Evolutionary conservation across 2,888 invertebrate genomes (phyloP), one percentile per base, ranked within the genome.

Genomic region (Melinaea marsaeus): DNA sequence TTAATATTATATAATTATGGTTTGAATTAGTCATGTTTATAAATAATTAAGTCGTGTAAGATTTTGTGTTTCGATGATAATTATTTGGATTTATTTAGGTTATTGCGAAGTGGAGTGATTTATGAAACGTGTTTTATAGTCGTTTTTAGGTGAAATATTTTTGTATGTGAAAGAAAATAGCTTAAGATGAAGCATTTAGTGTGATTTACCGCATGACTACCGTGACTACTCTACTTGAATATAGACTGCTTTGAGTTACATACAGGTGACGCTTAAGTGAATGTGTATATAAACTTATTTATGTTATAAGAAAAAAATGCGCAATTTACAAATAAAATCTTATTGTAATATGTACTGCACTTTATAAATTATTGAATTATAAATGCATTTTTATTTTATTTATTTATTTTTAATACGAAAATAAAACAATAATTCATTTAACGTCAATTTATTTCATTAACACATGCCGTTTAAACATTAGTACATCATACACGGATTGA

Each of bases 361-460:
- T 86, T 84, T 83, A 88, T 88, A 88, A 89, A 86, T 89, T 89
- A 89, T 89, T 88, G 85, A 87, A 86, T 80, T 83, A 69, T 75
- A 72, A 64, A 37, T 71, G 70, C 72, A 67, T 62, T 59, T 74
- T 67, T 73, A 71, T 72, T 79, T 74, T 76, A 74, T 71, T 74
- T 57, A 58, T 55, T 57, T 33, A 56, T 65, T 33, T 1, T 42
- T 5, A 35, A 35, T 63, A 69, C 1, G 22, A 61, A 64, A 72
- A 71, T 73, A 45, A 66, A 64, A 63, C 60, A 65, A 64, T 62
- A 59, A 65, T 68, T 70, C 67, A 68, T 65, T 62, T 71, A 22
- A 70, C 58, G 58, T 71, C 67, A 64, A 74, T 73, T 77, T 77
- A 76, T 79, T 79, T 74, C 72, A 74, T 77, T 78, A 83, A 81